phyloP scores from a whole-genome alignment of 37 sponge, comb jelly and placozoan species.

The Petrosia ficiformis region DNA sequence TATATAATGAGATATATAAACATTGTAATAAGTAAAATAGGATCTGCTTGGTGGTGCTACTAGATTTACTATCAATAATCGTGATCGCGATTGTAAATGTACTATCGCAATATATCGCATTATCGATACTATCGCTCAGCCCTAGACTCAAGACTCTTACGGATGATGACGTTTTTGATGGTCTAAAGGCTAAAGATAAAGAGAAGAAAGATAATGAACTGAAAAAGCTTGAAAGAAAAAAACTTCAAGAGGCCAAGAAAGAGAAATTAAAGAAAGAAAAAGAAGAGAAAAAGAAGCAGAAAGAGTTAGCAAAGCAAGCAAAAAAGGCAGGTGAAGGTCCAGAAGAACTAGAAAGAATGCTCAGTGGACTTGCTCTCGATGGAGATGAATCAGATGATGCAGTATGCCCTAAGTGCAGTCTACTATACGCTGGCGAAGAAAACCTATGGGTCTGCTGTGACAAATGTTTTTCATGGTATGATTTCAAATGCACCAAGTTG shows the following conservation, averaged over 20 bases:
- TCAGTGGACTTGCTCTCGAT: not conserved
- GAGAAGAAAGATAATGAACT: not conserved
- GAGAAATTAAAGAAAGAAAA: not conserved
- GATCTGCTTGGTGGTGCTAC: no score
- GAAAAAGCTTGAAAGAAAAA: conserved; percentile 9
- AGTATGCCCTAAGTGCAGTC: conserved; percentile 17
- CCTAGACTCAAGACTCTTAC: no score
- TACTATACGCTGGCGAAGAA: conserved; percentile 6
- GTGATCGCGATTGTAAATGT: no score
- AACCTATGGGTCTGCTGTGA: no score
- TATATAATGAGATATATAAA: no score
- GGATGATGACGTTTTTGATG: conserved; percentile 20
- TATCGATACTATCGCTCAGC: no score
- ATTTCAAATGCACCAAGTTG: no score
- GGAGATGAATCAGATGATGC: conserved; percentile 14
- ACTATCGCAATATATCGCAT: no score
- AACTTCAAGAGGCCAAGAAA: conserved; percentile 1
- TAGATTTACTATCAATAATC: no score
- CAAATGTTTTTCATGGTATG: no score
- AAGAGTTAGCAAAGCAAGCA: not conserved
- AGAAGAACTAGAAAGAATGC: not conserved
- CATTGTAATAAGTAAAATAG: no score
- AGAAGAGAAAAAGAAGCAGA: not conserved
- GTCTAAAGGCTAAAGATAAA: conserved; percentile 16
- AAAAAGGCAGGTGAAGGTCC: not conserved